Base-by-base conservation (phyloP, 2,888 invertebrate species). In the Marronus borbonicus region DNA sequence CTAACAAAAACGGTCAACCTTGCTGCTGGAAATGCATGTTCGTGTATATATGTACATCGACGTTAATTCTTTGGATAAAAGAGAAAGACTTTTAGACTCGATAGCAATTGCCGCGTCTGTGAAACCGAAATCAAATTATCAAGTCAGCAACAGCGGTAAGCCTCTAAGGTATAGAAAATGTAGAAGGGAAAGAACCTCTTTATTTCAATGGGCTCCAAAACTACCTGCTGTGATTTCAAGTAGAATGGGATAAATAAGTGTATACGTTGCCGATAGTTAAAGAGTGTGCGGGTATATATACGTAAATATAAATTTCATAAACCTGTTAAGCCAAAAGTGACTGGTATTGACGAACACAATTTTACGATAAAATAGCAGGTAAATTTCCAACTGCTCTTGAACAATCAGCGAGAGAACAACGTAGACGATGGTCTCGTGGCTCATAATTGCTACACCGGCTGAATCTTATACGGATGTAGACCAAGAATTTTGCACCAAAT, bases 81-180 rank as follows among this genome's bases (percentile, higher is more conserved):
- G 36, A 31, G 3, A 4, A 5, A 52, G n/a, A 20, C 31, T 24
- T 24, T 24, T 50, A n/a, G 52, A 69, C 49, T 69, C 69, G 31
- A 20, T 69, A 50, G 52, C 52, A 52, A 17, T 14, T 39, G 50
- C 69, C 28, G 50, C 69, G 52, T 69, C 69, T 50, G 14, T 28
- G 69, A 31, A 69, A 69, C 24, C 31, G 69, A 69, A 69, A 69
- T 52, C 69, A 69, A 69, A 69, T 52, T 69, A 52, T 69, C 52
- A 50, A 69, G 28, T 69, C 69, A 69, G 69, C 69, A 69, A 28
- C 69, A 69, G 50, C 50, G 31, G 49, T 17, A 50, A 52, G 52
- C 49, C 50, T 24, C 50, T 52, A 50, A 69, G 39, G 28, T 69
- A 52, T 52, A 12, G 69, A 31, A 52, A 69, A 50, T n/a, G 28